phyloP scores from a whole-genome alignment of 2,113 vertebrate species.

The Poecilia latipinna region DNA sequence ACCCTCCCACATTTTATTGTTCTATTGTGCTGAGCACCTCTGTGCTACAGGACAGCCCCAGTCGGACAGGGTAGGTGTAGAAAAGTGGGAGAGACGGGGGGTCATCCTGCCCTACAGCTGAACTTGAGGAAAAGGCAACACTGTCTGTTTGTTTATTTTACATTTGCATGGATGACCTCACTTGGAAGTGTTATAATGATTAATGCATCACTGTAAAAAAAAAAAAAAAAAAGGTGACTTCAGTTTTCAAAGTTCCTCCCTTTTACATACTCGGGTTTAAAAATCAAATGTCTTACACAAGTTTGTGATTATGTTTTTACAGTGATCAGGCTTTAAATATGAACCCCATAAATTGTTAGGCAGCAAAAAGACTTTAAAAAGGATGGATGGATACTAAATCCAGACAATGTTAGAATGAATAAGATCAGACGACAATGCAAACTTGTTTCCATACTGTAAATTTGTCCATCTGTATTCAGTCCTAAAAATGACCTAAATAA shows the following conservation, averaged over 20 bases:
- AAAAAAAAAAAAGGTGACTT: neutral
- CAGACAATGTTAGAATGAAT: too few relatives aligned
- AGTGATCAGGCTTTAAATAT: too few relatives aligned
- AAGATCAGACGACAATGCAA: too few relatives aligned
- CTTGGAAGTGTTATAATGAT: slow-evolving; percentile 24
- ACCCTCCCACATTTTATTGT: slow-evolving; percentile 81
- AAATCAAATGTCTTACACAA: too few relatives aligned
- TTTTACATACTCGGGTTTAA: too few relatives aligned
- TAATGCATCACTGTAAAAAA: neutral
- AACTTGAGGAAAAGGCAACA: slow-evolving; percentile 65
- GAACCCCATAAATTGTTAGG: too few relatives aligned
- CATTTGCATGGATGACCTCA: slow-evolving; percentile 6
- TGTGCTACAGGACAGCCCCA: slow-evolving; percentile 41
- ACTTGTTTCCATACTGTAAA: too few relatives aligned
- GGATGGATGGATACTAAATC: neutral
- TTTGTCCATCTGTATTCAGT: neutral
- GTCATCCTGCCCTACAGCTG: slow-evolving; percentile 64
- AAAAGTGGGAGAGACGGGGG: slow-evolving; percentile 16
- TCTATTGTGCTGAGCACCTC: slow-evolving; percentile 78
- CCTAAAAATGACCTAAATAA: neutral
- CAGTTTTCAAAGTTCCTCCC: neutral
- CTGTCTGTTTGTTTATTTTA: slow-evolving; percentile 34
- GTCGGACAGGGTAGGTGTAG: slow-evolving; percentile 50
- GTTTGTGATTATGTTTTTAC: too few relatives aligned
- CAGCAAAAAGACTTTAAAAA: too few relatives aligned